Evolutionary conservation across 2,888 invertebrate genomes (phyloP), one percentile per base, ranked within the genome.

Genomic region (Thumatha senex): DNA sequence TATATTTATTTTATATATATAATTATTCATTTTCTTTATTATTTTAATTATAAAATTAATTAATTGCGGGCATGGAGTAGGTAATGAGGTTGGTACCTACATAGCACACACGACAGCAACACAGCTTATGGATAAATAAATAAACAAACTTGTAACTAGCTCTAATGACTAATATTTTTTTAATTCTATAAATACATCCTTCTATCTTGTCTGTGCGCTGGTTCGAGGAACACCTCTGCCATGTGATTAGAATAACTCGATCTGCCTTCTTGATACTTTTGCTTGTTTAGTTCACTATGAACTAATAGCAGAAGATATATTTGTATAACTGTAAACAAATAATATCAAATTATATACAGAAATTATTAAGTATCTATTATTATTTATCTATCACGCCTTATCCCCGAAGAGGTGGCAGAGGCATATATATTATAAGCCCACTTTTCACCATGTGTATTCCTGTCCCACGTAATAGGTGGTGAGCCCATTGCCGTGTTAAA

Each of bases 301-400:
- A 76, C 57, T 3, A 77, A 49, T 13, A 77, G 60, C 2, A 76
- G 61, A 0, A 75, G 63, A 39, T 76, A 76, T 48, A 61, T 55
- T 62, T 76, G 74, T 9, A 72, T 11, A 11, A 61, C 76, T 76
- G 63, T n/a, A 67, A 63, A 12, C 8, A 18, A 56, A 14, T 8
- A 18, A 14, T 7, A 11, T 10, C 14, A 12, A 9, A 24, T 43
- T 33, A 8, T 15, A 42, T 4, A 3, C 5, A n/a, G 7, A n/a
- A n/a, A n/a, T n/a, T n/a, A 29, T 12, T 1, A 7, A 14, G 4
- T 11, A 11, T 1, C 10, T n/a, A 33, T 33, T 10, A n/a, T 31
- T 11, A 7, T n/a, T n/a, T n/a, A n/a, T n/a, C n/a, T n/a, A n/a
- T n/a, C n/a, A n/a, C n/a, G n/a, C n/a, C n/a, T n/a, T n/a, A n/a